A percentile compares a stretch with the other conserved stretches of the same genome.
Conservation (phyloP, 2,113 vertebrate genomes). For the Psilopsiagon aymara region DNA sequence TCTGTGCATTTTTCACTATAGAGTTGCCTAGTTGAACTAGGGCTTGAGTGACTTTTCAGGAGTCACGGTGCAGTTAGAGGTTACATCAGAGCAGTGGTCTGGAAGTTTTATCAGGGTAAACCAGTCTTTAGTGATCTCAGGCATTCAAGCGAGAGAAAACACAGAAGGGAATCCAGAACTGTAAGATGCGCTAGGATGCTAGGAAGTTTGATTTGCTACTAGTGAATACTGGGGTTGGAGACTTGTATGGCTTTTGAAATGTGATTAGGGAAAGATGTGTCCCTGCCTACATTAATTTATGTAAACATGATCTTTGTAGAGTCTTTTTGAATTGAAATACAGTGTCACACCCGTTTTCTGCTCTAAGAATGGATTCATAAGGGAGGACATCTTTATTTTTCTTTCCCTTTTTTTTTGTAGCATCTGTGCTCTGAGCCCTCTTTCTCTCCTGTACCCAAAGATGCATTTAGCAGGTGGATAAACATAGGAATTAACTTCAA, state of each 20-base stretch:
- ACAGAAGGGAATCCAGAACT: background rate
- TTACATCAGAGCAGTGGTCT: background rate
- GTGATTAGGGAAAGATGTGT: background rate
- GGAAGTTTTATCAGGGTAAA: background rate
- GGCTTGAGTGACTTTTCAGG: background rate
- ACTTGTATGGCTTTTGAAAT: conserved; percentile 14
- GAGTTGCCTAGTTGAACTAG: background rate
- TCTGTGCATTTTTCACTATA: background rate
- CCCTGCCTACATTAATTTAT: conserved; percentile 38
- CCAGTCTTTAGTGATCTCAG: background rate
- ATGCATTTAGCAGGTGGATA: background rate
- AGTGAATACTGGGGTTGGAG: background rate
- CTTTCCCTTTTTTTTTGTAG: background rate
- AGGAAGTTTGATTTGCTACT: background rate
- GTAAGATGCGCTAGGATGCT: background rate
- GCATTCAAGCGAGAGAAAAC: background rate
- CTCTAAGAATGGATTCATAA: background rate
- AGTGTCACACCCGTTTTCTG: background rate
- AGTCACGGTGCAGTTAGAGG: background rate
- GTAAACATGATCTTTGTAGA: conserved; percentile 21
- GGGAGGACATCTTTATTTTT: background rate
- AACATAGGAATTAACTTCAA: background rate
- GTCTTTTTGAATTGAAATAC: background rate
- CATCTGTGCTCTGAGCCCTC: background rate
- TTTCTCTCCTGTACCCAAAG: background rate